Evolutionary conservation across 2,888 invertebrate genomes (phyloP), one percentile per base, ranked within the genome.

Genomic region (Netelia fuscicornis): DNA sequence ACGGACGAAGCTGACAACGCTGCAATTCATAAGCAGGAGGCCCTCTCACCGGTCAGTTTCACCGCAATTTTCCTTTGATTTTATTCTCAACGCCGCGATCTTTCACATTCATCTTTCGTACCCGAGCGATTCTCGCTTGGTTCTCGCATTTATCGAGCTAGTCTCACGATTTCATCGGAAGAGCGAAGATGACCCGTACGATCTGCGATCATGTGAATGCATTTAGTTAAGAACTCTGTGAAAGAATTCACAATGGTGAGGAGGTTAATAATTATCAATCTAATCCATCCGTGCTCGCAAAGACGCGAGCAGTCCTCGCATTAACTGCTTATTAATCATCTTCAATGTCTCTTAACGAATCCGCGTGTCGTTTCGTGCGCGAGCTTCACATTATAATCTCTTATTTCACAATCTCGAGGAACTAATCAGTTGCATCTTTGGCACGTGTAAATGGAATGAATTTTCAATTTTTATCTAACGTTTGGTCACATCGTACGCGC

Each of bases 21-120:
- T 75, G 88, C 89, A 78, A 90, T 93, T 89, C 93, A 93, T 87
- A 93, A 93, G 92, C 93, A 93, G 92, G 93, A 93, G 88, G 89
- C 92, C 83, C 89, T 94, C 85, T 93, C 94, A 85, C 94, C 93
- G 93, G 94, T 94, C 86, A 90, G 93, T 93, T 84, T 68, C 25
- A 42, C 67, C 23, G 20, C 64, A 48, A 20, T 67, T 52, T 20
- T 23, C n/a, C 10, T 42, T 52, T 37, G 60, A 1, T 20, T 67
- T 71, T 11, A 48, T 70, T 70, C 17, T 25, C 52, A 67, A 37
- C 58, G 58, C 56, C 42, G 37, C 62, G 58, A 62, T 9, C 42
- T 42, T 42, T 75, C 37, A 62, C 8, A 54, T 58, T 13, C 37
- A 30, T 11, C 23, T 23, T 9, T 54, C 44, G 23, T 17, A 17